Evolutionary conservation across 2,888 invertebrate genomes (phyloP).

Genomic region (Polylopha cassiicola): DNA sequence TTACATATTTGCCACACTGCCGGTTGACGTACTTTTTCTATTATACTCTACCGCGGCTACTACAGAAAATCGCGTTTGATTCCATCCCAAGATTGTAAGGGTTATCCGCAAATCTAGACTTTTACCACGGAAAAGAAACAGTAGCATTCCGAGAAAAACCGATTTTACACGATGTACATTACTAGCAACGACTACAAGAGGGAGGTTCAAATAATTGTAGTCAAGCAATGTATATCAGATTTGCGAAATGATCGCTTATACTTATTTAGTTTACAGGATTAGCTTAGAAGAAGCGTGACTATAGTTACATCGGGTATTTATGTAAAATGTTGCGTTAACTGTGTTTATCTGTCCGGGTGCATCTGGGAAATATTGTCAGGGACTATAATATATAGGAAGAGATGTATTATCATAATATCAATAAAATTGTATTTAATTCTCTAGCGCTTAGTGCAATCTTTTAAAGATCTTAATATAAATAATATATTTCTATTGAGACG

Average conservation of each 20-base stretch:
- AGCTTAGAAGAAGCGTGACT: conserved; percentile 51
- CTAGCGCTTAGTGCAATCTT: too few species aligned
- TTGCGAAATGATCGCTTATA: conserved; percentile 10
- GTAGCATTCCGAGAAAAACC: conserved; percentile 20
- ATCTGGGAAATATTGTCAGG: conserved; percentile 35
- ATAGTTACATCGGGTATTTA: conserved; percentile 60
- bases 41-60: conserved; percentile 50
- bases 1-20: too few species aligned
- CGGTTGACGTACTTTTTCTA: too few species aligned
- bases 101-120: conserved; percentile 61
- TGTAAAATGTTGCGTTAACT: conserved; percentile 49
- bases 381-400: too few species aligned
- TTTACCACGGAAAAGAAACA: conserved; percentile 31
- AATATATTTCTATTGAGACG: too few species aligned
- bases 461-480: too few species aligned
- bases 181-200: too few species aligned
- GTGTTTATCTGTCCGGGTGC: conserved; percentile 35
- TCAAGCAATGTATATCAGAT: conserved; percentile 27
- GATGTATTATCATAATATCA: too few species aligned
- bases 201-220: too few species aligned
- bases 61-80: conserved; percentile 61
- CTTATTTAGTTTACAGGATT: conserved; percentile 25
- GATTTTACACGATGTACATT: conserved; percentile 28
- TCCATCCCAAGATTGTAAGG: conserved; percentile 63
- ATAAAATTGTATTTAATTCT: too few species aligned